Base-by-base conservation (phyloP, 2,113 vertebrate species). In the Daboia siamensis region DNA sequence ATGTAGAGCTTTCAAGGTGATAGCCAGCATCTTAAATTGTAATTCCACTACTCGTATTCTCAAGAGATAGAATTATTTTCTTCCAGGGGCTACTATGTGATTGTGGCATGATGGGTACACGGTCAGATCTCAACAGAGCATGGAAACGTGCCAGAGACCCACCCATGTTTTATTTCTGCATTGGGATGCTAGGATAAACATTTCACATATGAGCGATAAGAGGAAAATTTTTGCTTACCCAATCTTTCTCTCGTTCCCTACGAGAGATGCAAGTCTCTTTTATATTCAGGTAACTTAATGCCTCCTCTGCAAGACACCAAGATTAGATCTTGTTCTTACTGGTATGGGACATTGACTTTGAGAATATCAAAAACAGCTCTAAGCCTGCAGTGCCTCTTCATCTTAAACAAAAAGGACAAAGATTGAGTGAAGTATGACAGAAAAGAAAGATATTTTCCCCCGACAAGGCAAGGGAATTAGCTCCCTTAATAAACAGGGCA, bases 281-380 rank as follows among this genome's bases (percentile, higher is more conserved):
- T 90, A 88, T 10, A 5, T 24, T 93, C 94, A 94, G 93, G 91
- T 85, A 93, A 57, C 56, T n/a, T 46, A 51, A 17, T 1, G 44
- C 92, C 89, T 91, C 91, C 90, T 94, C 93, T 57, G 91, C 51
- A 23, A 51, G 89, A 54, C 48, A 91, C 21, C 21, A 74, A 94
- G 44, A 94, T 88, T 80, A 54, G 90, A 95, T 95, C 95, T 95
- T 96, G 93, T 93, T 95, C 94, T 89, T 94, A 93, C 94, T 95
- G 94, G 95, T 95, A 91, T 96, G 93, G 93, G 94, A 96, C 96
- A 94, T 94, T 96, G 96, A 95, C 96, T 97, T 85, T 93, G 93
- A 97, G 96, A 95, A 97, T 94, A 97, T 94, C 95, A 96, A 97
- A 97, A 96, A 26, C 0, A 0, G 85, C 93, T 94, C 94, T 91